phyloP scores from a whole-genome alignment of 2,888 invertebrate species.

The Himalopsyche anomala region DNA sequence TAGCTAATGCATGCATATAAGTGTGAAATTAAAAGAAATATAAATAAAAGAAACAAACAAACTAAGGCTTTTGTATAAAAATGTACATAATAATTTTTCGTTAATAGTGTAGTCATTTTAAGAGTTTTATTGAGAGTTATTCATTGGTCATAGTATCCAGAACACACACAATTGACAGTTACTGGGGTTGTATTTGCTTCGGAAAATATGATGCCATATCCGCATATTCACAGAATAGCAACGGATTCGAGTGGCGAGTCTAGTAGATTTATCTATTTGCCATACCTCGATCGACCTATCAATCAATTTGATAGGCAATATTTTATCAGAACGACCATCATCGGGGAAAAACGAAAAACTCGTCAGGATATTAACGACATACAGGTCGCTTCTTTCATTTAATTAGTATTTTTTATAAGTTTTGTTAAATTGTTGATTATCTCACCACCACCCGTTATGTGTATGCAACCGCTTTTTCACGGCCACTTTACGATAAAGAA shows the following conservation, averaged over 20 bases:
- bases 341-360: slow-evolving; percentile 48
- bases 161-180: slow-evolving; percentile 31
- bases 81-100: too few species aligned
- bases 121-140: neutral
- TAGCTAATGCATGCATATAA: too few species aligned
- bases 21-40: too few species aligned
- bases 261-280: slow-evolving; percentile 55
- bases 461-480: too few species aligned
- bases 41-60: too few species aligned
- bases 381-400: neutral
- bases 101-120: too few species aligned
- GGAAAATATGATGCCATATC: slow-evolving; percentile 56
- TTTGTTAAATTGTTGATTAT: too few species aligned
- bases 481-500: too few species aligned
- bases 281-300: slow-evolving; percentile 57
- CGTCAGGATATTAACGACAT: slow-evolving; percentile 18
- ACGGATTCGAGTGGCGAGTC: slow-evolving; percentile 49
- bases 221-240: slow-evolving; percentile 13
- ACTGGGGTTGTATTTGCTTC: slow-evolving; percentile 31
- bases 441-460: too few species aligned
- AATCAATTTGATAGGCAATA: slow-evolving; percentile 61
- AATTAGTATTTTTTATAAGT: too few species aligned
- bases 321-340: slow-evolving; percentile 60
- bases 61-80: too few species aligned
- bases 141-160: neutral